Evolutionary conservation across 2,113 vertebrate genomes (phyloP).

Genomic region (Erythrocercus mccallii): DNA sequence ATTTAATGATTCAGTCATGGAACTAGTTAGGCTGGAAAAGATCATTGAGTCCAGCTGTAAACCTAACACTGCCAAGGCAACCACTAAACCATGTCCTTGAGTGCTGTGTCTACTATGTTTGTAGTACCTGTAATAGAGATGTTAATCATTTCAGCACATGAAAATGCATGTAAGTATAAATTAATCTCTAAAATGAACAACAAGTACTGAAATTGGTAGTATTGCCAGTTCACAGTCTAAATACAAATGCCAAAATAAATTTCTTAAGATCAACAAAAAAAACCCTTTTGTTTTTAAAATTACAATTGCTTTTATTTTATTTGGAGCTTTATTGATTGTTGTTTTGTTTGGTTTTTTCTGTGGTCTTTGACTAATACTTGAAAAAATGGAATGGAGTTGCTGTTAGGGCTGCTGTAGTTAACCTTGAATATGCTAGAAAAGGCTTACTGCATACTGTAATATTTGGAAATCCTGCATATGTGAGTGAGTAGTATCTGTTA

Average conservation of each 20-base stretch:
- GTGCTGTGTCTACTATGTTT: fast-evolving
- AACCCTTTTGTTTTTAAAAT: not conserved
- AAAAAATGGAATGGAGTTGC: not conserved
- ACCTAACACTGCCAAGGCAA: not conserved
- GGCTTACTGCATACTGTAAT: not conserved
- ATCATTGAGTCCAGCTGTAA: fast-evolving
- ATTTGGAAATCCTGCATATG: not conserved
- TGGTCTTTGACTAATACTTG: not conserved
- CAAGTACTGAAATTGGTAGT: not conserved
- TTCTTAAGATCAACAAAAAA: not conserved
- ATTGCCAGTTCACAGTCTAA: not conserved
- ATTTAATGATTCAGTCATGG: not conserved
- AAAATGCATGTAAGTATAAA: not conserved
- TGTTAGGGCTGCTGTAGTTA: not conserved
- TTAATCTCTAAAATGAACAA: not conserved
- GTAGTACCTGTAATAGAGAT: not conserved
- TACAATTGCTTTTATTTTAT: not conserved
- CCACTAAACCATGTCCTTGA: not conserved
- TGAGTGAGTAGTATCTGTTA: not conserved
- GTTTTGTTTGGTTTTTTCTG: not conserved
- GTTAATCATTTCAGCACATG: not conserved
- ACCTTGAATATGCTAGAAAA: not conserved
- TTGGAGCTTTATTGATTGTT: not conserved
- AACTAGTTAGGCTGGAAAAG: not conserved
- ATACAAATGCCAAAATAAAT: not conserved